phyloP scores from a whole-genome alignment of 2,888 invertebrate genomes.

The Tinea trinotella region DNA sequence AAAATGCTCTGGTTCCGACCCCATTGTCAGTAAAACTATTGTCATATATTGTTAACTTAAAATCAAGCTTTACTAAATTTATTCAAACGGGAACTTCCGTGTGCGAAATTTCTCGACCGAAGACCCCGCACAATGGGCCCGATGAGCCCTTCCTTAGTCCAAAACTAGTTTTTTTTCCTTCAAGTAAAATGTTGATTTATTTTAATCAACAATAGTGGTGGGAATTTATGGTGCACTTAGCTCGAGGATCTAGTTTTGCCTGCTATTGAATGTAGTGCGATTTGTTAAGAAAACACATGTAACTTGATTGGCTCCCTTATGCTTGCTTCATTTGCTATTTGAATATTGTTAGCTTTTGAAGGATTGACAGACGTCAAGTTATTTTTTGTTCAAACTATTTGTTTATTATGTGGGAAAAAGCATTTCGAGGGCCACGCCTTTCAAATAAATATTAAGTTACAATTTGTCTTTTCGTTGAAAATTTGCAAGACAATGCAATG shows the following conservation, averaged over 20 bases:
- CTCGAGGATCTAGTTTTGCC: constrained; percentile 9
- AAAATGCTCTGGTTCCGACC: constrained; percentile 47
- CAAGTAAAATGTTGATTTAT: constrained; percentile 64
- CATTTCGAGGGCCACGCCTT: neutral
- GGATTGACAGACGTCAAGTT: constrained; percentile 14
- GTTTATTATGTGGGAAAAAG: constrained; percentile 14
- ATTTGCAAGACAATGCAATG: neutral
- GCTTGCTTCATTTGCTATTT: constrained; percentile 10
- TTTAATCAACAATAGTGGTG: constrained; percentile 63
- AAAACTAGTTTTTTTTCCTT: constrained; percentile 57
- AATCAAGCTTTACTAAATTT: constrained; percentile 13
- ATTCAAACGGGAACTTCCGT: constrained; percentile 58
- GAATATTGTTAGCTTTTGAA: constrained; percentile 14
- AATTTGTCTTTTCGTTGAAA: neutral
- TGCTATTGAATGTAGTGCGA: constrained; percentile 5
- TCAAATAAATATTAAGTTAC: neutral
- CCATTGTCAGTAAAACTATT: constrained; percentile 46
- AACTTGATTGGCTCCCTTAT: constrained; percentile 8
- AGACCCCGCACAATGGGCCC: constrained; percentile 36
- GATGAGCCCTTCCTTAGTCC: constrained; percentile 43
- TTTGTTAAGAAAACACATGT: constrained; percentile 12
- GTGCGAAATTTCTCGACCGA: constrained; percentile 46
- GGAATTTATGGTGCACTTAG: constrained; percentile 41
- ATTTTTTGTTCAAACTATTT: constrained; percentile 6
- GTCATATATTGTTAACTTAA: constrained; percentile 47